Percentiles rank a stretch among this genome's conserved stretches.
Evolutionary conservation across 2,113 vertebrate species (phyloP).

Genomic region (Eleginops maclovinus): DNA sequence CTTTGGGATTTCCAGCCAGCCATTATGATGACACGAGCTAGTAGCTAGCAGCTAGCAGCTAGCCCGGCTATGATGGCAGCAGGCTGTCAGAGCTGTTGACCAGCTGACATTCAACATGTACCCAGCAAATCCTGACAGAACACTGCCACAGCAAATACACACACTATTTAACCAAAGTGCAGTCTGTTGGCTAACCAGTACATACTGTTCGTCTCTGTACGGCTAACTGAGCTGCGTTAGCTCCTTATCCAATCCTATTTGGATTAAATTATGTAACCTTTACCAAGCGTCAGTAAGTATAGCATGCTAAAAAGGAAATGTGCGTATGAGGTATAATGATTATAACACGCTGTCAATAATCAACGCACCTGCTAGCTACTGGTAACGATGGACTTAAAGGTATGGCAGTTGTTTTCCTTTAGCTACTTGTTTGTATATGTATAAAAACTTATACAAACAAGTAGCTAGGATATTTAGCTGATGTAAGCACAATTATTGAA

Average conservation of each 20-base stretch:
- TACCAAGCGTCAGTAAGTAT: background rate
- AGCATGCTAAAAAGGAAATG: background rate
- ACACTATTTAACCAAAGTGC: background rate
- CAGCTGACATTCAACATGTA: slow-evolving; percentile 67
- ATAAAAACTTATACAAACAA: too few relatives aligned
- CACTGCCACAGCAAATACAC: background rate
- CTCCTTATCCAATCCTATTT: slow-evolving; percentile 21
- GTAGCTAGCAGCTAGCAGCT: slow-evolving; percentile 64
- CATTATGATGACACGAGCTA: slow-evolving; percentile 70
- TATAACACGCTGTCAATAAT: background rate
- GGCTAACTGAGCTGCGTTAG: slow-evolving; percentile 53
- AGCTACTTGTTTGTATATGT: background rate
- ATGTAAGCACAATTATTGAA: background rate
- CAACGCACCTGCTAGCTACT: too few relatives aligned
- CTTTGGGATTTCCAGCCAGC: slow-evolving; percentile 64
- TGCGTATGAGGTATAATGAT: background rate
- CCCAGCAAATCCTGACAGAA: slow-evolving; percentile 2
- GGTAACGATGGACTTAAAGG: background rate
- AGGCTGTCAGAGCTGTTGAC: slow-evolving; percentile 39
- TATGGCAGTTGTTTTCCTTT: background rate
- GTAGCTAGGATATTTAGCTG: background rate
- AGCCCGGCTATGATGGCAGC: slow-evolving; percentile 50
- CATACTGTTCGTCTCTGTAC: background rate
- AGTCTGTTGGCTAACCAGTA: background rate
- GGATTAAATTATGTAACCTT: slow-evolving; percentile 58